Evolutionary conservation across 2,797 vertebrate genomes (phyloP).

Genomic region (Cheirogaleus major): DNA sequence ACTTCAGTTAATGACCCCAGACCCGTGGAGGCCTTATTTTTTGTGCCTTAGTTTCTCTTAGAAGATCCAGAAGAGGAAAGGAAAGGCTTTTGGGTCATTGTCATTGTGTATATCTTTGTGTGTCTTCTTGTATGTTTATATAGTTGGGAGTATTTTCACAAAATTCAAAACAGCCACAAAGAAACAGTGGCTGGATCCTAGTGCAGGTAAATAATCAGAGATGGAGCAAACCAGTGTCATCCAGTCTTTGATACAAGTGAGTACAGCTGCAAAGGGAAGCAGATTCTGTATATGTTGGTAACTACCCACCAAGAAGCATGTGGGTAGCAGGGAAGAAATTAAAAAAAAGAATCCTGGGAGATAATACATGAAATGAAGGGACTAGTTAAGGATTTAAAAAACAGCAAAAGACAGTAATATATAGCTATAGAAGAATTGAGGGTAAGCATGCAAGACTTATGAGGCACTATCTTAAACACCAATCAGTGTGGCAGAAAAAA

Average conservation of each 20-base stretch:
- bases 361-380: background rate
- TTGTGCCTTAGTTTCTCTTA: slow-evolving; percentile 41
- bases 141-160: slow-evolving; percentile 19
- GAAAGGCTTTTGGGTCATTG: background rate
- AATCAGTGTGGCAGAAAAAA: background rate
- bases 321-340: background rate
- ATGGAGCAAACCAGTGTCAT: background rate
- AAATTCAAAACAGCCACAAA: slow-evolving; percentile 30
- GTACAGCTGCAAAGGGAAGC: background rate
- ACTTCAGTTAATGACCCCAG: background rate
- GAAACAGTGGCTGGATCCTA: background rate
- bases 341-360: background rate
- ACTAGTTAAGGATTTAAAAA: background rate
- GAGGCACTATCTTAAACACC: background rate
- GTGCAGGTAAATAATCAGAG: background rate
- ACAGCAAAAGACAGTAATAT: background rate
- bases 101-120: background rate
- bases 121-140: slow-evolving; percentile 11
- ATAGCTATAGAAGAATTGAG: slow-evolving; percentile 8
- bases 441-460: background rate
- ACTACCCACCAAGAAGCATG: background rate
- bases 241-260: background rate
- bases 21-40: background rate
- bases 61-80: background rate
- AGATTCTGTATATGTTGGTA: background rate